phyloP scores from a whole-genome alignment of 2,797 vertebrate genomes.

The Triplophysa yarkandensis region DNA sequence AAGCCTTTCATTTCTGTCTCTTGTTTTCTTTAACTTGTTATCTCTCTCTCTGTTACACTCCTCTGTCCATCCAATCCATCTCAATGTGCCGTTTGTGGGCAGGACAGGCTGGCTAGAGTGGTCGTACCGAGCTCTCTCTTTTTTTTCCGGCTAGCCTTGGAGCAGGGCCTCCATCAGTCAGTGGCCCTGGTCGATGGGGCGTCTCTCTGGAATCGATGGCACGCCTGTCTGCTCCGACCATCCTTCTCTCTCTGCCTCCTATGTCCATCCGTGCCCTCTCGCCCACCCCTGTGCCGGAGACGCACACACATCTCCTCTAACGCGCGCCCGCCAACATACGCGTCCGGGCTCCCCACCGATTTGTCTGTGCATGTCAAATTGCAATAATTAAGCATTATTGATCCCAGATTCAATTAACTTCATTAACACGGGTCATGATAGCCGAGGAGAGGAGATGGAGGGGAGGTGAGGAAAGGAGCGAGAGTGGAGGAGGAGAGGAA shows the following conservation, averaged over 20 bases:
- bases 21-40: conserved; percentile 21
- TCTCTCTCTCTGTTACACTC: conserved; percentile 25
- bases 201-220: conserved; percentile 87
- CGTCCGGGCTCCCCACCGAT: conserved; percentile 82
- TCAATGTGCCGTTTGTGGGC: conserved; percentile 71
- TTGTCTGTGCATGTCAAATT: conserved; percentile 97
- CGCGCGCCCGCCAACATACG: conserved; percentile 61
- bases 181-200: conserved; percentile 85
- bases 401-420: conserved; percentile 99
- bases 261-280: conserved; percentile 71
- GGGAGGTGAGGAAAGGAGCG: conserved; percentile 23
- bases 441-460: conserved; percentile 63
- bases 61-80: conserved; percentile 72
- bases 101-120: conserved; percentile 78
- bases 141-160: conserved; percentile 69
- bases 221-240: conserved; percentile 82
- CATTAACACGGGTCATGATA: conserved; percentile 92
- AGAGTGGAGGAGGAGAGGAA: conserved; percentile 44
- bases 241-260: conserved; percentile 44
- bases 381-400: conserved; percentile 99
- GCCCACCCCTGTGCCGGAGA: conserved; percentile 74
- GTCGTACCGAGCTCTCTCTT: conserved; percentile 74
- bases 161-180: conserved; percentile 86
- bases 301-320: conserved; percentile 59
- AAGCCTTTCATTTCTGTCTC: conserved; percentile 1